phyloP scores from a whole-genome alignment of 2,113 vertebrate species.

The Actinemys pallida region DNA sequence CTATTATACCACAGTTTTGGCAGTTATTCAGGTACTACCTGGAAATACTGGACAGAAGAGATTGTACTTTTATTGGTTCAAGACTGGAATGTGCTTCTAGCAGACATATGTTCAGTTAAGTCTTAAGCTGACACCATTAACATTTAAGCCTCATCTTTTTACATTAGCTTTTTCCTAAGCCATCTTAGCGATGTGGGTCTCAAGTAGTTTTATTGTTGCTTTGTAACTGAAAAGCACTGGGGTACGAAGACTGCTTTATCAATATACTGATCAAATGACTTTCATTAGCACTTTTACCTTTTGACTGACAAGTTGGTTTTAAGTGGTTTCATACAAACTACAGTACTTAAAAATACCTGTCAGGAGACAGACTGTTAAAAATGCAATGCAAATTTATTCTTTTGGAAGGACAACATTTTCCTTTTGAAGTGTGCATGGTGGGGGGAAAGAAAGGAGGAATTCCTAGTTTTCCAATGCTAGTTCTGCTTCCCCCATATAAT shows the following conservation, averaged over 20 bases:
- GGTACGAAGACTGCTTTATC: background rate
- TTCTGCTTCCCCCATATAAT: background rate
- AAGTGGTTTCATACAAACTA: background rate
- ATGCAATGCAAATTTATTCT: background rate
- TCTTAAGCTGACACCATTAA: conserved; percentile 1
- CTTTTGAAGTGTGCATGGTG: background rate
- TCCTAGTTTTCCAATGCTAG: background rate
- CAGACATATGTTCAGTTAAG: background rate
- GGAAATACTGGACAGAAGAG: rapidly evolving
- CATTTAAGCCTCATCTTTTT: conserved; percentile 22
- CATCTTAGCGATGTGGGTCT: background rate
- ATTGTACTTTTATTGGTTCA: background rate
- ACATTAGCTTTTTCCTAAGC: conserved; percentile 21
- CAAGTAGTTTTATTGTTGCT: conserved; percentile 29
- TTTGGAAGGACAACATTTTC: background rate
- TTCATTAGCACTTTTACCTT: conserved; percentile 16
- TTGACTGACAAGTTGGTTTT: background rate
- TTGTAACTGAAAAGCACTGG: conserved; percentile 1
- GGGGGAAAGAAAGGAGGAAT: background rate
- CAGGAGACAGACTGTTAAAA: background rate
- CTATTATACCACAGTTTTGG: background rate
- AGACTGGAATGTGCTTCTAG: background rate
- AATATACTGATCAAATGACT: conserved; percentile 1
- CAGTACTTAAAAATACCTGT: background rate
- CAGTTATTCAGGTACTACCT: background rate